These are phyloP conservation scores for Galbula dea DNA, from an alignment of 2,113 vertebrate genomes.

Conservation along the genomic window DNA sequence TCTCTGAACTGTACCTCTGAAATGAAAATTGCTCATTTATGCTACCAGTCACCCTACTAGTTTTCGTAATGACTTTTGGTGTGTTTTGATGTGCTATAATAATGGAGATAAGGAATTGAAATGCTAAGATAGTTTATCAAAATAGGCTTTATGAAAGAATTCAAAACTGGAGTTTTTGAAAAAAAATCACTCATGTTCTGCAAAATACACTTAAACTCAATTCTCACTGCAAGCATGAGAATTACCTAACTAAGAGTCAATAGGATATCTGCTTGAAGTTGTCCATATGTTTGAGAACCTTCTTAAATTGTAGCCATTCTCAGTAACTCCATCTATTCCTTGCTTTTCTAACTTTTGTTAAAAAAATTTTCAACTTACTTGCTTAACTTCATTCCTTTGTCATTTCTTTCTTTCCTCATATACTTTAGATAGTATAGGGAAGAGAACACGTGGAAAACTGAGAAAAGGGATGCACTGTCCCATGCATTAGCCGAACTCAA, in stretches of 20 bases:
- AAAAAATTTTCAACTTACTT: neutral
- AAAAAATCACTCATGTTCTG: neutral
- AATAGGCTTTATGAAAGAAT: neutral
- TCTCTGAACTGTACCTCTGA: neutral
- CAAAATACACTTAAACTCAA: neutral
- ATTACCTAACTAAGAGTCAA: neutral
- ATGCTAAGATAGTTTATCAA: neutral
- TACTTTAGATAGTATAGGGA: neutral
- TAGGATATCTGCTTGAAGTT: neutral
- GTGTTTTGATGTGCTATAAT: neutral
- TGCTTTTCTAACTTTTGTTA: neutral
- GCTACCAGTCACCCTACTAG: neutral
- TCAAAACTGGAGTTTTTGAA: neutral
- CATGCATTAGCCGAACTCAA: neutral
- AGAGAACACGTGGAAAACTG: neutral
- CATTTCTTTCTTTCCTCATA: neutral
- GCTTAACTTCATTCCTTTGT: neutral
- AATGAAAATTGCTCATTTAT: neutral
- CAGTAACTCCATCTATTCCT: neutral
- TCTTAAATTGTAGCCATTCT: neutral
- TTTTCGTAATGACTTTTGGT: neutral
- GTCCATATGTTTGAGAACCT: neutral
- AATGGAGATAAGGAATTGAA: neutral
- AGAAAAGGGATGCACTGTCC: neutral
- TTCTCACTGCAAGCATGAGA: neutral